Evolutionary conservation across 2,113 vertebrate species (phyloP), one percentile per base, ranked within the genome.

Genomic region (Sylvia atricapilla): DNA sequence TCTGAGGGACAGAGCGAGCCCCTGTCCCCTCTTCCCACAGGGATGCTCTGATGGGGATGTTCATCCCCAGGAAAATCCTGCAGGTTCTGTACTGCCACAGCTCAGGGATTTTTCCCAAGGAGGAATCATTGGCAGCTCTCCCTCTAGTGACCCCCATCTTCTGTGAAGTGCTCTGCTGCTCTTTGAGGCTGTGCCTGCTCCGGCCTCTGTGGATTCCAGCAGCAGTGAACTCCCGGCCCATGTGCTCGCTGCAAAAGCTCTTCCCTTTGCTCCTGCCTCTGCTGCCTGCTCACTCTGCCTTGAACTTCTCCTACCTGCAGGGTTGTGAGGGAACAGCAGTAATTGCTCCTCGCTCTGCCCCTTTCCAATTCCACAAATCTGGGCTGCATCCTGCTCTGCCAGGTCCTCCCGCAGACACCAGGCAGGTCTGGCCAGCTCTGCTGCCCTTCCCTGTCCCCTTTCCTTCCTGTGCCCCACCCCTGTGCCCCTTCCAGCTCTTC

Each of bases 301-400:
- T 95, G 91, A 92, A 94, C 80, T 80, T 89, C 94, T 93, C 87
- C 96, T 92, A 18, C 94, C 96, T 90, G 93, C 89, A 13, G 93
- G 68, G 86, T 84, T 95, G 56, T 89, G 91, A 95, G 76, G 43
- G 78, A 93, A 73, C 37, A 76, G 24, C 72, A 93, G 94, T 91
- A 94, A 95, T 86, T 94, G 87, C 87, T 94, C 37, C 63, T 89
- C 2, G 0, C 53, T 94, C 91, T 86, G 33, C 31, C 47, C 80
- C 64, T 66, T 90, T 73, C 76, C 76, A 80, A 2, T 49, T 84
- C 84, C 93, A 89, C 76, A 89, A 77, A 37, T 58, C 64, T 2
- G 0, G 1, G 2, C 76, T 41, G 84, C 87, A 76, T 68, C 81
- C 53, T 8, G 55, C 59, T 80, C 72, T 2, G 2, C 75, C 18